Conservation (phyloP, 2,113 vertebrate genomes). For the Lepidothrix coronata region DNA sequence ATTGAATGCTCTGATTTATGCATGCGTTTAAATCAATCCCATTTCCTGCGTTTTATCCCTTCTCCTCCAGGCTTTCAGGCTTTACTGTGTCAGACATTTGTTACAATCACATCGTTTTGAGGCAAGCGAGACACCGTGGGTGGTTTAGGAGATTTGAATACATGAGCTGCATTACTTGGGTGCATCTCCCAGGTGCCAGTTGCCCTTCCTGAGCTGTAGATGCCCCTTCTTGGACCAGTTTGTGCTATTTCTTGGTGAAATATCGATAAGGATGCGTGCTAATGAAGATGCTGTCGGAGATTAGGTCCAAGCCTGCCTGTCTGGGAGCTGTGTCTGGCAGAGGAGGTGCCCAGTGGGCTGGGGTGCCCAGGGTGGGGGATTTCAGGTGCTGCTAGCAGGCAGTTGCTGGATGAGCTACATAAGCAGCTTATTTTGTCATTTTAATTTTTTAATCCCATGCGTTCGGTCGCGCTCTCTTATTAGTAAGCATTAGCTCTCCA, state of each 20-base stretch:
- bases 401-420: neutral
- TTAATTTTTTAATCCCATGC: slow-evolving; percentile 58
- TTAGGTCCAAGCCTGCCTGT: neutral
- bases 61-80: slow-evolving; percentile 8
- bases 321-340: neutral
- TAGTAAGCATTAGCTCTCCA: slow-evolving; percentile 66
- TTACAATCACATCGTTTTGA: slow-evolving; percentile 2
- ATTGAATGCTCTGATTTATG: slow-evolving; percentile 16
- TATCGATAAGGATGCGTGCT: rapidly evolving
- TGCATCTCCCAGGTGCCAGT: neutral
- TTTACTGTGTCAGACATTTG: neutral
- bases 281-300: neutral
- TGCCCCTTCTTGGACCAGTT: neutral
- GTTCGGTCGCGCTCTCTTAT: neutral
- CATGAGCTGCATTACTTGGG: neutral
- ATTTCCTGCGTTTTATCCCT: slow-evolving; percentile 17
- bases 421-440: slow-evolving; percentile 65
- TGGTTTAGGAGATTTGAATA: neutral
- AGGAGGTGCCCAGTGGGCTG: neutral
- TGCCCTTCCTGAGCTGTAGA: neutral
- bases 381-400: neutral
- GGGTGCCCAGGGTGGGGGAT: neutral
- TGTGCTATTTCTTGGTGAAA: neutral
- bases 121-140: neutral
- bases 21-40: neutral